Base-by-base conservation (phyloP, 92 coral and sea anemone genomes). In the Porites rus region DNA sequence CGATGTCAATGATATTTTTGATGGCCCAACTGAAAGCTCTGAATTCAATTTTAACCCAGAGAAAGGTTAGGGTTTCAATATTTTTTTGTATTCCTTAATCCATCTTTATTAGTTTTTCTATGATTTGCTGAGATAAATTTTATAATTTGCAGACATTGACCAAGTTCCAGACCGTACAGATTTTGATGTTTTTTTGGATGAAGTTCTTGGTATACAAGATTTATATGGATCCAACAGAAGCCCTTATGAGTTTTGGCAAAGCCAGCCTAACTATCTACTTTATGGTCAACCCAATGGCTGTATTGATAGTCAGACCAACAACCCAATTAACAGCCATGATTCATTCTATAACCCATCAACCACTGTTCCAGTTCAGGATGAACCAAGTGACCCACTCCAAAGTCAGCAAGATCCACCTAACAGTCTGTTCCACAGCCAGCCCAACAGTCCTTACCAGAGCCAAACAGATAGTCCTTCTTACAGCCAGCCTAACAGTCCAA, bases 1-100 rank as follows among this genome's bases (percentile, higher is more conserved):
- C 7, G 85, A 80, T 10, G 85, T 80, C 65, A 76, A 53, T 9
- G 85, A 64, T 51, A 65, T 80, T 52, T 80, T 80, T 11, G 69
- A 80, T 69, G 85, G 85, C 9, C 51, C 51, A 63, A 13, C 85
- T 69, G 85, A 69, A 21, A 6, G 22, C 24, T 52, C 84, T 10
- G 50, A 16, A 50, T 68, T 80, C 51, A 69, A 56, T 69, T 20
- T 53, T 17, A 43, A 67, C 21, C 75, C 75, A 21, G 84, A 69
- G 67, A 80, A 69, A 80, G 85, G 85, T 80, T 53, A 11, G 1
- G 7, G 21, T 12, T 19, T 58, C 1, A 75, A 56, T 51, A 8
- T 8, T 74, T 7, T 21, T 12, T 18, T 7, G 28, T 46, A 38
- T 72, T 72, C 4, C 58, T 9, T 25, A 17, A 25, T 74, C 16